phyloP scores from a whole-genome alignment of 2,888 invertebrate species.

The Lasioglossum calceatum region DNA sequence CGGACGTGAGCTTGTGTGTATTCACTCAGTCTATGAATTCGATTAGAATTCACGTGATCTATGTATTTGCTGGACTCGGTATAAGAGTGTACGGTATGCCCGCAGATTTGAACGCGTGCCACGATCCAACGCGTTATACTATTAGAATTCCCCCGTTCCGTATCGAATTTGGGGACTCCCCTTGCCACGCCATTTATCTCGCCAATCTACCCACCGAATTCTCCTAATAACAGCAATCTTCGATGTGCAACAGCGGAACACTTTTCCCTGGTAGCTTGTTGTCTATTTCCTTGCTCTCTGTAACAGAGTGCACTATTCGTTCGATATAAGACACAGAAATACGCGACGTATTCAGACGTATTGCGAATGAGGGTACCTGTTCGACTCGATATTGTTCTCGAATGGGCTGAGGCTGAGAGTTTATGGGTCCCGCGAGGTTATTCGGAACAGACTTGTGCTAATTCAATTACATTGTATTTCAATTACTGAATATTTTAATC shows the following conservation, averaged over 20 bases:
- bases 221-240: neutral
- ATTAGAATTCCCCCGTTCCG: neutral
- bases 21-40: slow-evolving; percentile 21
- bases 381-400: too few relatives aligned
- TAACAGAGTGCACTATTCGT: neutral
- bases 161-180: slow-evolving; percentile 7
- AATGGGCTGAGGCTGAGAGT: too few relatives aligned
- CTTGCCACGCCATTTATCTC: neutral
- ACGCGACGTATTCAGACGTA: too few relatives aligned
- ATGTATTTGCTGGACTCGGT: slow-evolving; percentile 9
- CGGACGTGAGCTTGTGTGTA: neutral
- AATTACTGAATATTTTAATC: too few relatives aligned
- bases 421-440: too few relatives aligned
- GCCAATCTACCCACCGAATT: neutral
- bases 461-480: too few relatives aligned
- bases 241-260: neutral
- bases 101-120: slow-evolving; percentile 11
- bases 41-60: slow-evolving; percentile 21
- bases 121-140: neutral
- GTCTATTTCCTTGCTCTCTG: neutral
- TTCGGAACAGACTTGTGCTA: too few relatives aligned
- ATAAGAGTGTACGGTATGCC: neutral
- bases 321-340: too few relatives aligned
- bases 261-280: neutral
- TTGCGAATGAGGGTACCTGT: too few relatives aligned